Evolutionary conservation across 2,797 vertebrate species (phyloP).

Genomic region (Falco novaeseelandiae): DNA sequence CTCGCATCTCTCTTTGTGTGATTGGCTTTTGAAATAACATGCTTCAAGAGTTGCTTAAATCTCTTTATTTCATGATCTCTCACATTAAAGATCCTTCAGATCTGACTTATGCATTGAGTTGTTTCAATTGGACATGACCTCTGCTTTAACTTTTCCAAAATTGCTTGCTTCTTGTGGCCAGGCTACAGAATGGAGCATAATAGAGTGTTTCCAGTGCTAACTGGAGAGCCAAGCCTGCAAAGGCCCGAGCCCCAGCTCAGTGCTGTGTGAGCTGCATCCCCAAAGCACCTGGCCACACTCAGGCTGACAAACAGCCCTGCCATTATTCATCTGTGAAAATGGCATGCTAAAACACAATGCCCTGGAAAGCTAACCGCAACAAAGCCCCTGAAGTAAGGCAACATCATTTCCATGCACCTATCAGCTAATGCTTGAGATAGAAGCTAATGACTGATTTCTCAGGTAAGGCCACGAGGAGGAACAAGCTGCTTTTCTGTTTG

Average conservation of each 20-base stretch:
- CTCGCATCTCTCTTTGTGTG: not conserved
- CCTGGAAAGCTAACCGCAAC: conserved; percentile 24
- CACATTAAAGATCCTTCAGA: not conserved
- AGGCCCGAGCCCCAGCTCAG: conserved; percentile 15
- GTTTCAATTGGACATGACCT: conserved; percentile 39
- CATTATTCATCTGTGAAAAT: conserved; percentile 64
- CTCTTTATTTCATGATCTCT: not conserved
- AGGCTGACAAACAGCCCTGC: conserved; percentile 74
- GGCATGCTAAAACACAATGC: conserved; percentile 38
- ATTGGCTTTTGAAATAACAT: not conserved
- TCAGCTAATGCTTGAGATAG: not conserved
- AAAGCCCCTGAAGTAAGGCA: conserved; percentile 21
- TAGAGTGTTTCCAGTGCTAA: conserved; percentile 55
- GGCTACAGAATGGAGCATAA: conserved; percentile 24
- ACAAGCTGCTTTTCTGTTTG: not conserved
- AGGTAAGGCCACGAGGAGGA: not conserved
- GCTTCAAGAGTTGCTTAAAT: not conserved
- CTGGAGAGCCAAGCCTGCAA: conserved; percentile 57
- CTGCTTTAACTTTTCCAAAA: conserved; percentile 25
- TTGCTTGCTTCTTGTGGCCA: not conserved
- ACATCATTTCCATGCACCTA: conserved; percentile 9
- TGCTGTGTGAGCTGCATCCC: conserved; percentile 40
- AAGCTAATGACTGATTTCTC: not conserved
- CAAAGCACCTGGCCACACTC: conserved; percentile 70
- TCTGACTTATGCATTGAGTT: conserved; percentile 23